Percentiles rank a stretch among this genome's conserved stretches.
Conservation (phyloP, 2,113 vertebrate genomes). For the Rhinolophus ferrumequinum region DNA sequence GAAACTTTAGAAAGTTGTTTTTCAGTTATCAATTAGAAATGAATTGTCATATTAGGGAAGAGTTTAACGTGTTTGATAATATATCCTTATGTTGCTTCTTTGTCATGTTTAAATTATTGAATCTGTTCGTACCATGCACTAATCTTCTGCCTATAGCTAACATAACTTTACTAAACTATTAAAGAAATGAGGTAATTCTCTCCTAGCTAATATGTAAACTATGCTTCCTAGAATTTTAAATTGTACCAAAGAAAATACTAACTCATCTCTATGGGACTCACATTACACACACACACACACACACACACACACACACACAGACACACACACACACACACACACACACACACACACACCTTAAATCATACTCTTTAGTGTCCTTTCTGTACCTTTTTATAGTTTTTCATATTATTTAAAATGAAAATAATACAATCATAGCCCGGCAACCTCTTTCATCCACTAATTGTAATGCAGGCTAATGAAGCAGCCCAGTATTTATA, state of each 20-base stretch:
- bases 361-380: neutral
- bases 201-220: neutral
- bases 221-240: slow-evolving; percentile 15
- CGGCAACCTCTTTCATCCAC: neutral
- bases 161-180: slow-evolving; percentile 9
- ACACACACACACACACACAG: neutral
- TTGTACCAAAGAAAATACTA: neutral
- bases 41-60: neutral
- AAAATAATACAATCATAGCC: neutral
- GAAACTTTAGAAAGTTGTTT: neutral
- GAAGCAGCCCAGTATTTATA: neutral
- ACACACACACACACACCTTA: neutral
- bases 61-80: neutral
- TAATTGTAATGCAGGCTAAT: neutral
- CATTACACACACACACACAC: neutral
- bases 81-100: slow-evolving; percentile 23
- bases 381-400: neutral
- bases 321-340: neutral
- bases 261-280: neutral
- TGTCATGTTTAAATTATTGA: slow-evolving; percentile 33
- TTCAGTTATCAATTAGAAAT: slow-evolving; percentile 1
- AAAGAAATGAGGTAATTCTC: slow-evolving; percentile 4
- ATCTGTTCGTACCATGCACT: neutral
- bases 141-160: neutral
- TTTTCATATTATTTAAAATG: slow-evolving; percentile 38